These are phyloP conservation scores for Sceloporus undulatus DNA, from an alignment of 2,113 vertebrate genomes.

Conservation along the genomic window DNA sequence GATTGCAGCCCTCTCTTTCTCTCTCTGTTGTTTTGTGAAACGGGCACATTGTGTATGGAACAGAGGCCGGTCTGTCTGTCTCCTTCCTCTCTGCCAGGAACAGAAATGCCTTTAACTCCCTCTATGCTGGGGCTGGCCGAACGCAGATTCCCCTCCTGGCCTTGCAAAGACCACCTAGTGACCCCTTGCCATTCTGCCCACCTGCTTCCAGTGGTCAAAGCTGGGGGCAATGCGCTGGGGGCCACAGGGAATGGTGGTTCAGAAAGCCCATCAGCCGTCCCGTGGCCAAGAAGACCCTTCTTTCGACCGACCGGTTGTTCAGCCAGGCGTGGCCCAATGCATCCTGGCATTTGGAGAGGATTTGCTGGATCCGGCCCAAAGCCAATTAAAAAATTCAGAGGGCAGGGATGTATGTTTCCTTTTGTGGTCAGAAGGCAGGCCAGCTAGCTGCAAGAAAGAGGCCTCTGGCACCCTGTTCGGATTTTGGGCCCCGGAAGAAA, in stretches of 20 bases:
- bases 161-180: background rate
- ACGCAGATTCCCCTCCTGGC: too few relatives aligned
- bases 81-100: constrained; percentile 33
- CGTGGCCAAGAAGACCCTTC: too few relatives aligned
- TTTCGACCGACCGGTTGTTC: background rate
- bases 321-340: background rate
- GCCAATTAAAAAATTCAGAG: background rate
- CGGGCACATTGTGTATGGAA: constrained; percentile 65
- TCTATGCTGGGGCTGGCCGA: background rate
- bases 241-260: accelerated
- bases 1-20: too few relatives aligned
- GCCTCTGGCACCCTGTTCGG: too few relatives aligned
- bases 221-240: background rate
- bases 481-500: too few relatives aligned
- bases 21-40: background rate
- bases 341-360: background rate
- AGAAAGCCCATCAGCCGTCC: too few relatives aligned
- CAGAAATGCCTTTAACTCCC: background rate
- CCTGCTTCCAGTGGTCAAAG: background rate
- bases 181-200: background rate
- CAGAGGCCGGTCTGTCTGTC: constrained; percentile 67
- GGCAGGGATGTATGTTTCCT: too few relatives aligned
- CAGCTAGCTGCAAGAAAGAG: background rate
- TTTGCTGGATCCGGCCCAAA: background rate
- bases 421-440: too few relatives aligned